These are phyloP conservation scores for Herpetotheres cachinnans DNA, from an alignment of 2,113 vertebrate species.

Conservation along the genomic window DNA sequence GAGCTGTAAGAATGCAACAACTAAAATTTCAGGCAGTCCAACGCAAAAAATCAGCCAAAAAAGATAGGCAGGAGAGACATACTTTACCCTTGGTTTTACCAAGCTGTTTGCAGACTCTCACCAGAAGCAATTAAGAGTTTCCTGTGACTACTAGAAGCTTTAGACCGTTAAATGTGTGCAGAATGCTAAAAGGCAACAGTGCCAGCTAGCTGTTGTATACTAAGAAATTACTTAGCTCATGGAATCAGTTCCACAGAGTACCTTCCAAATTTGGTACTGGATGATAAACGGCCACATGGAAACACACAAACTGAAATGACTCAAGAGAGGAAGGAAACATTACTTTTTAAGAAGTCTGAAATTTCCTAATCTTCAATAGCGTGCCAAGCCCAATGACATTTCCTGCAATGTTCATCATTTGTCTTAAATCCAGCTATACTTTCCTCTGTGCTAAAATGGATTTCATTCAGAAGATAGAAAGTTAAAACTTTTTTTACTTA, in stretches of 20 bases:
- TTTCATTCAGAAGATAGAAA: background rate
- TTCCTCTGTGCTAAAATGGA: background rate
- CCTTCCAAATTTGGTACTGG: constrained; percentile 43
- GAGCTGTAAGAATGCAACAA: background rate
- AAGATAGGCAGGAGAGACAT: background rate
- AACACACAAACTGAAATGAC: background rate
- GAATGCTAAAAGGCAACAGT: background rate
- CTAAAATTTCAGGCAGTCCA: background rate
- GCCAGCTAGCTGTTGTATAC: background rate
- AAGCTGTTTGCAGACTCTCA: background rate
- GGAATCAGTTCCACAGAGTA: background rate
- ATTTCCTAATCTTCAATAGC: background rate
- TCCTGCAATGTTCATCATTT: background rate
- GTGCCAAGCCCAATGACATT: background rate
- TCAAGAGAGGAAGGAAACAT: constrained; percentile 1
- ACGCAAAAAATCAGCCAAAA: background rate
- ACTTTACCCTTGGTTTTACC: background rate
- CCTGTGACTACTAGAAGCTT: background rate
- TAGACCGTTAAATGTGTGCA: background rate
- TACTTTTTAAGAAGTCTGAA: background rate
- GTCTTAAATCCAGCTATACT: background rate
- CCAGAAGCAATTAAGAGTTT: background rate
- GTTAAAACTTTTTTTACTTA: background rate
- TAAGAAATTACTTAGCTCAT: background rate
- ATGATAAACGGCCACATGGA: background rate